These are phyloP conservation scores for Zenarchopterus dispar DNA, from an alignment of 2,797 vertebrate genomes.

Conservation along the genomic window DNA sequence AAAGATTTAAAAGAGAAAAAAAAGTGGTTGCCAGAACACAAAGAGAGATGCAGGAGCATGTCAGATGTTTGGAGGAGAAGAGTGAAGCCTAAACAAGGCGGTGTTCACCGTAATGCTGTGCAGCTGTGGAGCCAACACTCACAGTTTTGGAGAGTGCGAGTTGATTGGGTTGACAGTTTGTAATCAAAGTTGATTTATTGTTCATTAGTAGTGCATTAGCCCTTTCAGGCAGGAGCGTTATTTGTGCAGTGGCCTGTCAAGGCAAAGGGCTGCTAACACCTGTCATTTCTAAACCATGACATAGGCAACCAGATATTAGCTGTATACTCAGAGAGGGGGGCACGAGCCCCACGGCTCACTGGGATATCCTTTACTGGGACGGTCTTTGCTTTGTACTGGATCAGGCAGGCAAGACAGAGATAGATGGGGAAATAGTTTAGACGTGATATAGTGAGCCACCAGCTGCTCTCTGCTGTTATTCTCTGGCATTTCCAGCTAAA, in stretches of 20 bases:
- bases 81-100: slow-evolving; percentile 80
- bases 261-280: slow-evolving; percentile 91
- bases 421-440: slow-evolving; percentile 71
- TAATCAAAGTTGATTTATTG: slow-evolving; percentile 99
- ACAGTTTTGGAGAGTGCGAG: slow-evolving; percentile 86
- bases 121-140: slow-evolving; percentile 81
- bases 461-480: slow-evolving; percentile 76
- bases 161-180: slow-evolving; percentile 97
- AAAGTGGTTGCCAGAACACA: slow-evolving; percentile 18
- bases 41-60: slow-evolving; percentile 26
- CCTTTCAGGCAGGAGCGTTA: slow-evolving; percentile 93
- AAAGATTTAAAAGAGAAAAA: background rate
- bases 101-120: slow-evolving; percentile 71
- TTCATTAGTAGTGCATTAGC: slow-evolving; percentile 99
- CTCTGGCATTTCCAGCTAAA: slow-evolving; percentile 47
- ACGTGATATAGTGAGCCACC: slow-evolving; percentile 70
- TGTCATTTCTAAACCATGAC: slow-evolving; percentile 92
- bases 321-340: slow-evolving; percentile 71
- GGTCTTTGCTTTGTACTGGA: slow-evolving; percentile 62
- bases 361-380: slow-evolving; percentile 75
- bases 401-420: slow-evolving; percentile 55
- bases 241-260: slow-evolving; percentile 96
- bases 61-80: slow-evolving; percentile 36
- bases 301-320: slow-evolving; percentile 88
- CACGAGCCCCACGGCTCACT: slow-evolving; percentile 56